Conservation (phyloP, 2,888 invertebrate species). For the Pyrrhia umbra region DNA sequence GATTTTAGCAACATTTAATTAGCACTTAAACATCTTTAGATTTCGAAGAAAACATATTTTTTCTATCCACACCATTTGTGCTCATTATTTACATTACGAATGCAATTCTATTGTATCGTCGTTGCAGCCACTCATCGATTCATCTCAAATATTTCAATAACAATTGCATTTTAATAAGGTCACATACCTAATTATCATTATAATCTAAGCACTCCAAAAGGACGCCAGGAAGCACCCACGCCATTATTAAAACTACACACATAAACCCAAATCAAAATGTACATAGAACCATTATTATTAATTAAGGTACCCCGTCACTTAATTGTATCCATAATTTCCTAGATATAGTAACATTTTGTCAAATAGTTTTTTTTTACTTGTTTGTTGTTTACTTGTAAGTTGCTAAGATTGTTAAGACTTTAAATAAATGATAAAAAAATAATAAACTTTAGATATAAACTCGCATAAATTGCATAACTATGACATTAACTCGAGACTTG, state of each 20-base stretch:
- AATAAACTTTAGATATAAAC: no score
- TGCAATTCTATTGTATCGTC: conserved; percentile 13
- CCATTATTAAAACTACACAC: conserved; percentile 48
- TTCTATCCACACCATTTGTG: conserved; percentile 16
- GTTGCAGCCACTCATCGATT: conserved; percentile 32
- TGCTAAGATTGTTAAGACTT: no score
- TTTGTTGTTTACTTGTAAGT: no score
- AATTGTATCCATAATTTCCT: no score
- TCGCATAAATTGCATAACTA: no score
- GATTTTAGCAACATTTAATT: conserved; percentile 13
- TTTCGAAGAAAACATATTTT: conserved; percentile 1
- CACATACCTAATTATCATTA: conserved; percentile 33
- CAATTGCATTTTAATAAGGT: conserved; percentile 27
- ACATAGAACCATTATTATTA: conserved; percentile 47
- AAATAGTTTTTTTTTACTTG: not conserved
- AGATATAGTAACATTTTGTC: no score
- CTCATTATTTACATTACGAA: conserved; percentile 25
- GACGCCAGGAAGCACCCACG: conserved; percentile 43
- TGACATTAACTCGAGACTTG: no score
- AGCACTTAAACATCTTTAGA: conserved; percentile 16
- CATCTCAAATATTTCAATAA: conserved; percentile 24
- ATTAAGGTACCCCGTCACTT: not conserved
- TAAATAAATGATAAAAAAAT: no score
- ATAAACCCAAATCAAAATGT: conserved; percentile 45
- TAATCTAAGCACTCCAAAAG: conserved; percentile 38